phyloP scores from a whole-genome alignment of 2,797 vertebrate genomes.

The Craterocephalus amniculus region DNA sequence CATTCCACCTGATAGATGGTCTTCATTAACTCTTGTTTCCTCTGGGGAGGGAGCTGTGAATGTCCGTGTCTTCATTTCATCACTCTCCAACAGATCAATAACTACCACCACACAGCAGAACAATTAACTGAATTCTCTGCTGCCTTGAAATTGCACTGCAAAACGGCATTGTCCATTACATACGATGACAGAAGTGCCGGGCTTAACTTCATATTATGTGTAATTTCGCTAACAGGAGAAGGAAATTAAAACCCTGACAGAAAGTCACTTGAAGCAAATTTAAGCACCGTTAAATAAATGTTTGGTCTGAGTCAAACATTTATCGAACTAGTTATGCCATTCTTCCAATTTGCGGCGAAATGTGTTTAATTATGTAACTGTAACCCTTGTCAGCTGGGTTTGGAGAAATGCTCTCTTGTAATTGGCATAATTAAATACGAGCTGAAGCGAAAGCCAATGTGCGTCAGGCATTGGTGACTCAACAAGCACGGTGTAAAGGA shows the following conservation, averaged over 20 bases:
- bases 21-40: conserved; percentile 74
- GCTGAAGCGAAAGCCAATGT: conserved; percentile 34
- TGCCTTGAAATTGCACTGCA: conserved; percentile 53
- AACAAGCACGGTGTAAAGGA: conserved; percentile 30
- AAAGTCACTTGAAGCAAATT: conserved; percentile 19
- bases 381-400: conserved; percentile 50
- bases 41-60: conserved; percentile 48
- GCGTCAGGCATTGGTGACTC: conserved; percentile 52
- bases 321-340: conserved; percentile 46
- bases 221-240: conserved; percentile 23
- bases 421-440: conserved; percentile 68
- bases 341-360: conserved; percentile 68
- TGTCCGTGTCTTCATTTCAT: conserved; percentile 59
- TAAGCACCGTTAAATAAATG: conserved; percentile 48
- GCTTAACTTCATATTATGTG: conserved; percentile 10
- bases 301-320: conserved; percentile 52
- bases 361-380: conserved; percentile 67
- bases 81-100: conserved; percentile 68
- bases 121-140: conserved; percentile 54
- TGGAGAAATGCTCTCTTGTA: conserved; percentile 51
- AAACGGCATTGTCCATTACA: conserved; percentile 27
- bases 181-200: conserved; percentile 22
- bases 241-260: conserved; percentile 13
- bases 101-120: conserved; percentile 47
- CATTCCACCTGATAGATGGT: conserved; percentile 72